Evolutionary conservation across 1,140 invertebrate species (phyloP).

Genomic region (Drosophila azteca): DNA sequence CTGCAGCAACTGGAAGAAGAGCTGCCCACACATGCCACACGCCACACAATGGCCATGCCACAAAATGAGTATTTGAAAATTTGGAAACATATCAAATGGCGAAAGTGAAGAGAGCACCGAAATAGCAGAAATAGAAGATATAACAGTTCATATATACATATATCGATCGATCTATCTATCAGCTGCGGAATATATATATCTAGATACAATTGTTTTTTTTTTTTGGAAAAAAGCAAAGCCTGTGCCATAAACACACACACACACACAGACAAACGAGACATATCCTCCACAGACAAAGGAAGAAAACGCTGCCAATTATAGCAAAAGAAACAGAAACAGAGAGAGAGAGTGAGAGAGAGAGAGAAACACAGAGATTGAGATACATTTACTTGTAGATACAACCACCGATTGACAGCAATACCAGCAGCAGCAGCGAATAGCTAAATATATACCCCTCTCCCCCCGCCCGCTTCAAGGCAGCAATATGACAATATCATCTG

Average conservation of each 20-base stretch:
- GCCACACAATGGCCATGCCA: conserved; percentile 64
- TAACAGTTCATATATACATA: not conserved
- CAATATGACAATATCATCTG: conserved; percentile 78
- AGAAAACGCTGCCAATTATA: too few species aligned
- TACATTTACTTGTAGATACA: too few species aligned
- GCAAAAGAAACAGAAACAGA: not conserved
- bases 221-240: too few species aligned
- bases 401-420: too few species aligned
- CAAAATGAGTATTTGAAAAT: conserved; percentile 81
- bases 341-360: not conserved
- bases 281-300: too few species aligned
- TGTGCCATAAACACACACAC: too few species aligned
- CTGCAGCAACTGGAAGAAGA: conserved; percentile 12
- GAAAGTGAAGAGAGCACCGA: conserved; percentile 58
- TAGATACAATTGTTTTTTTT: not conserved
- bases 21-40: too few species aligned
- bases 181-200: conserved; percentile 6
- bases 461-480: conserved; percentile 17
- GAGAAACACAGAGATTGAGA: too few species aligned
- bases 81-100: conserved; percentile 84
- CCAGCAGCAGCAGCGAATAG: conserved; percentile 14
- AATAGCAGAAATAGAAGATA: conserved; percentile 10
- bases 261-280: too few species aligned
- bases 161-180: conserved; percentile 1
- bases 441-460: conserved; percentile 18